Conservation (phyloP, 2,797 vertebrate genomes). For the Hydrophis major region DNA sequence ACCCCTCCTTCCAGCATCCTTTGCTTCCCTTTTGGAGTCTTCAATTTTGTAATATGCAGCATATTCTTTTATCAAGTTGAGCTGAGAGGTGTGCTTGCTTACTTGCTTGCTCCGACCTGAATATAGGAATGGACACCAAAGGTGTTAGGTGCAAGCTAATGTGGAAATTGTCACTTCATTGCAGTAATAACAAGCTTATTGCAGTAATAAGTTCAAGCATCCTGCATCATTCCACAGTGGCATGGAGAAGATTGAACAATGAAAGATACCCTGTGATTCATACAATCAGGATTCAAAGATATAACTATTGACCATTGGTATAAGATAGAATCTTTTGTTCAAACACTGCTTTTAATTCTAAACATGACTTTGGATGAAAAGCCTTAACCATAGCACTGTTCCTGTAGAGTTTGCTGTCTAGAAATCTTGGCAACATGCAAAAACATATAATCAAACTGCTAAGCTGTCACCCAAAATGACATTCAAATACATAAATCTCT, state of each 20-base stretch:
- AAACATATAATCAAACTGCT: conserved; percentile 6
- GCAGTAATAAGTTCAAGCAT: background rate
- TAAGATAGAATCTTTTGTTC: background rate
- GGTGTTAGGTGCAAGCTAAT: background rate
- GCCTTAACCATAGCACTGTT: conserved; percentile 4
- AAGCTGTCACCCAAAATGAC: conserved; percentile 7
- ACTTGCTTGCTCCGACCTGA: background rate
- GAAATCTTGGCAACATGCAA: background rate
- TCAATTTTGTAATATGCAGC: background rate
- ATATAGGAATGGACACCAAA: background rate
- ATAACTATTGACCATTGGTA: background rate
- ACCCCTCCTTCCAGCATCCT: background rate
- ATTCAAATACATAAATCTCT: conserved; percentile 9
- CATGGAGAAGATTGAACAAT: background rate
- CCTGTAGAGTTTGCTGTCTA: background rate
- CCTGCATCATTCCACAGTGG: background rate
- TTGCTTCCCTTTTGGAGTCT: background rate
- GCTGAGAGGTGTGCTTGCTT: background rate
- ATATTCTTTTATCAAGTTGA: background rate
- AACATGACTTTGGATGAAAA: background rate
- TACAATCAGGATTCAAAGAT: background rate
- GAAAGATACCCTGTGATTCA: background rate
- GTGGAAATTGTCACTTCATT: background rate
- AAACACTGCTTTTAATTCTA: background rate
- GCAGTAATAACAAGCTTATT: background rate